phyloP scores from a whole-genome alignment of 2,113 vertebrate species.

The Astur gentilis region DNA sequence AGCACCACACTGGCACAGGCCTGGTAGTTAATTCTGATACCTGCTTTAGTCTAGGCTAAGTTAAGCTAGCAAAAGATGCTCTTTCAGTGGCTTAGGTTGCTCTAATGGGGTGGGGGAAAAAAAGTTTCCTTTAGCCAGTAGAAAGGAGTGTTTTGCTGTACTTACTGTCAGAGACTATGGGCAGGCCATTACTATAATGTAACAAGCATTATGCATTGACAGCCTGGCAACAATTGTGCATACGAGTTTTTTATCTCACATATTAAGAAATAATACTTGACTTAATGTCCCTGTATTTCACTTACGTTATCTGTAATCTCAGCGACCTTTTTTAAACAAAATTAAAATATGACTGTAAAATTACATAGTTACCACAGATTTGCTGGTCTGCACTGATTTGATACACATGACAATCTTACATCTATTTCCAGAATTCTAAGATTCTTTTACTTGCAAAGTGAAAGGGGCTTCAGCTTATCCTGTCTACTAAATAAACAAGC shows the following conservation, averaged over 20 bases:
- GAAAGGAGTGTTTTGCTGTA: neutral
- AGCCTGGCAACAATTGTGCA: neutral
- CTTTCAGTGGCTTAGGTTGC: neutral
- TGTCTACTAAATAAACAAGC: neutral
- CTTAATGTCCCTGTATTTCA: neutral
- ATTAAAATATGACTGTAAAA: neutral
- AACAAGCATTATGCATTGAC: fast-evolving
- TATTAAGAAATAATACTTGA: neutral
- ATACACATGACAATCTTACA: too few relatives aligned
- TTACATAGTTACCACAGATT: neutral
- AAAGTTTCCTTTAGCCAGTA: neutral
- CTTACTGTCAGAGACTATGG: neutral
- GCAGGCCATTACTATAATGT: fast-evolving
- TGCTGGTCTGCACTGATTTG: neutral
- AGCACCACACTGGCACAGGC: neutral
- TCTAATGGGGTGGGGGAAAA: neutral
- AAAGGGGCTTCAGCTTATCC: neutral
- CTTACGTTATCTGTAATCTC: neutral
- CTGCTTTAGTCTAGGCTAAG: neutral
- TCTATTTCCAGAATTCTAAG: neutral
- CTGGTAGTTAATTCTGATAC: neutral
- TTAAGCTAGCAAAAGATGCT: neutral
- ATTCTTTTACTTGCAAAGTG: neutral
- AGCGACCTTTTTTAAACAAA: neutral
- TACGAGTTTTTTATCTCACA: neutral